Conservation (phyloP, 1,140 invertebrate species). For the Trichonephila clavata region DNA sequence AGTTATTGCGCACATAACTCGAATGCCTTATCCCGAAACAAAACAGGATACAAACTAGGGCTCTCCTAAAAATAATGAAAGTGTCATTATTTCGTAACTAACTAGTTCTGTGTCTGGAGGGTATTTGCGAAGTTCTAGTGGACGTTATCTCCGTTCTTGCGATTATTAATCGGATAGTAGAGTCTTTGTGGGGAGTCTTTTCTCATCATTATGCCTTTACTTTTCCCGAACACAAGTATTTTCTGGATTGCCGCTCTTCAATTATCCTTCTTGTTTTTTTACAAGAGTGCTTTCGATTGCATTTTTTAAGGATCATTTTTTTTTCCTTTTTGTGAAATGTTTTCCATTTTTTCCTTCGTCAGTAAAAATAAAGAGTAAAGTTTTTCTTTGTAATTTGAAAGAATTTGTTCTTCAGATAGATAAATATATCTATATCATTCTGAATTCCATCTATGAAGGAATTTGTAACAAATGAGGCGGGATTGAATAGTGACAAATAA, state of each 20-base stretch:
- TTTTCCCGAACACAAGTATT: background rate
- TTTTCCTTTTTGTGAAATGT: background rate
- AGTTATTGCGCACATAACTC: no score
- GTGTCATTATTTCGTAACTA: background rate
- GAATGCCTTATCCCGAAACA: no score
- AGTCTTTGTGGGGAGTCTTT: background rate
- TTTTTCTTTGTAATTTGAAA: background rate
- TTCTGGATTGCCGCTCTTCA: background rate
- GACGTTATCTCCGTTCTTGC: background rate
- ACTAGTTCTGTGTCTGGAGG: background rate
- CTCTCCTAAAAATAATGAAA: conserved; percentile 13
- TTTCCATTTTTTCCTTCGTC: background rate
- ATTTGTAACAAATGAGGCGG: no score
- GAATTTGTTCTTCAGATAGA: background rate
- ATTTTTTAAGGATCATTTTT: background rate
- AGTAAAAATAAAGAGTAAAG: background rate
- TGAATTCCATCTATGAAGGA: no score
- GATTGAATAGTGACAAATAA: no score
- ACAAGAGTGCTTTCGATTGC: background rate
- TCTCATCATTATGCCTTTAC: background rate
- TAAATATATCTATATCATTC: no score
- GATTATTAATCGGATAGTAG: conserved; percentile 3
- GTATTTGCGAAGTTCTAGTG: background rate
- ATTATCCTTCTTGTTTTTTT: background rate
- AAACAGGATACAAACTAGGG: no score